Conservation (phyloP, 2,888 invertebrate species). For the Pyrrhosoma nymphula region DNA sequence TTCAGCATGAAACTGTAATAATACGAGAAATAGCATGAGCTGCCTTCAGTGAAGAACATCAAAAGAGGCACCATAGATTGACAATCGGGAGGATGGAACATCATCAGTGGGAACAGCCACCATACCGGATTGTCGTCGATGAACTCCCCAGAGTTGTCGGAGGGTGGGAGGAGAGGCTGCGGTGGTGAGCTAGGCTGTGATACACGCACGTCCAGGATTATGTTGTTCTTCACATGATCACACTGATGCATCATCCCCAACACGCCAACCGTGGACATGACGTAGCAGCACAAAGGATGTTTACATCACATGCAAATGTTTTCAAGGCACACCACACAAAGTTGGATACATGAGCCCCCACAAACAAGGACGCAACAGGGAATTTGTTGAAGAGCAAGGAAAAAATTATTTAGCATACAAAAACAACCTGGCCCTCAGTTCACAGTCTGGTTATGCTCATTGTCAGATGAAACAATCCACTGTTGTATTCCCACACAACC, state of each 20-base stretch:
- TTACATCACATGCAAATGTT: slow-evolving; percentile 22
- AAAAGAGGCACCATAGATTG: not conserved
- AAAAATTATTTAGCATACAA: not conserved
- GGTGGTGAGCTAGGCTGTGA: slow-evolving; percentile 4
- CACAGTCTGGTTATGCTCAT: not conserved
- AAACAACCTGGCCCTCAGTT: not conserved
- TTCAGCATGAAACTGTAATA: too few relatives aligned
- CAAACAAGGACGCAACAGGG: not conserved
- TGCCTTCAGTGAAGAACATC: not conserved
- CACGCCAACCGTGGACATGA: not conserved
- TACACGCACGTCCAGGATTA: slow-evolving; percentile 29
- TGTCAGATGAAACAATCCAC: too few relatives aligned
- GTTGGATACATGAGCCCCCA: not conserved
- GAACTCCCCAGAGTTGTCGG: slow-evolving; percentile 36
- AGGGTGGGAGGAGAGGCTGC: not conserved
- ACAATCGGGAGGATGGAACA: not conserved
- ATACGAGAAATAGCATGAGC: too few relatives aligned
- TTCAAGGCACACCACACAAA: not conserved
- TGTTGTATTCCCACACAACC: too few relatives aligned
- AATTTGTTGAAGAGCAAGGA: not conserved
- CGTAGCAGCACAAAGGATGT: not conserved
- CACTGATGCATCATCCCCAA: slow-evolving; percentile 26
- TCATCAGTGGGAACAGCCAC: not conserved
- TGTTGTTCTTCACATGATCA: slow-evolving; percentile 62
- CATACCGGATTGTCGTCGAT: slow-evolving; percentile 59